Percentiles rank a stretch among this genome's conserved stretches.
These are phyloP conservation scores for Apogon talboti DNA, from an alignment of 2,797 vertebrate species.

Conservation along the genomic window DNA sequence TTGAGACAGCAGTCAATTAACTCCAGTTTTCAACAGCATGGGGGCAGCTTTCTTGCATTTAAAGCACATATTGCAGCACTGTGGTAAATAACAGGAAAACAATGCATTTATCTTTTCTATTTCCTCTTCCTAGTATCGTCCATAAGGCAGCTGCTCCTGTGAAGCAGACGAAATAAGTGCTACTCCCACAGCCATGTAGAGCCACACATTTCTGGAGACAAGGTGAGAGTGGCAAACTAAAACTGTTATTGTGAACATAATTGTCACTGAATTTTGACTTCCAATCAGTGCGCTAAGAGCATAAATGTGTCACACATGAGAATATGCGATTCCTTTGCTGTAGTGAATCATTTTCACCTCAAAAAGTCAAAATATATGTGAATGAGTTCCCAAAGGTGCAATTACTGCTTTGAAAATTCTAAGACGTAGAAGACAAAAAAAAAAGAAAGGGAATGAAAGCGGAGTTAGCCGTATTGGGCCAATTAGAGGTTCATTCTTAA, in stretches of 20 bases:
- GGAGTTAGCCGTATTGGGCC: neutral
- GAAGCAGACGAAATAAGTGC: slow-evolving; percentile 6
- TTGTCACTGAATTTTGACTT: slow-evolving; percentile 18
- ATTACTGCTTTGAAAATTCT: slow-evolving; percentile 41
- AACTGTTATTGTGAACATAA: slow-evolving; percentile 4
- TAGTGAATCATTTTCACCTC: slow-evolving; percentile 4
- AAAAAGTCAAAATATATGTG: slow-evolving; percentile 17
- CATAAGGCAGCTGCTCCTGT: slow-evolving; percentile 15
- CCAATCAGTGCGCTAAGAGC: slow-evolving; percentile 15
- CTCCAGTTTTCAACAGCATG: slow-evolving; percentile 5
- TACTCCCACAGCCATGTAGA: neutral
- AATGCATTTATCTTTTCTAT: slow-evolving; percentile 32
- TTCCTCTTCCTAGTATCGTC: slow-evolving; percentile 10
- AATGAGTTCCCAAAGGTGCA: slow-evolving; percentile 46
- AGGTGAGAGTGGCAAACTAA: slow-evolving; percentile 8
- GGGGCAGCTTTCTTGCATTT: slow-evolving; percentile 15
- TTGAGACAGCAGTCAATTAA: slow-evolving; percentile 32
- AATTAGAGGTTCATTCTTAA: slow-evolving; percentile 52
- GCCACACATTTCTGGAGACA: slow-evolving; percentile 17
- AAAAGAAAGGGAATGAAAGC: neutral
- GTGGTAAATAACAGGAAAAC: slow-evolving; percentile 19
- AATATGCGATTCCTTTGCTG: slow-evolving; percentile 10
- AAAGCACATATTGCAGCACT: slow-evolving; percentile 5
- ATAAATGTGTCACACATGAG: slow-evolving; percentile 9
- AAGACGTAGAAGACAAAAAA: neutral